phyloP scores from a whole-genome alignment of 2,888 invertebrate species.

The Macrosiphum euphorbiae region DNA sequence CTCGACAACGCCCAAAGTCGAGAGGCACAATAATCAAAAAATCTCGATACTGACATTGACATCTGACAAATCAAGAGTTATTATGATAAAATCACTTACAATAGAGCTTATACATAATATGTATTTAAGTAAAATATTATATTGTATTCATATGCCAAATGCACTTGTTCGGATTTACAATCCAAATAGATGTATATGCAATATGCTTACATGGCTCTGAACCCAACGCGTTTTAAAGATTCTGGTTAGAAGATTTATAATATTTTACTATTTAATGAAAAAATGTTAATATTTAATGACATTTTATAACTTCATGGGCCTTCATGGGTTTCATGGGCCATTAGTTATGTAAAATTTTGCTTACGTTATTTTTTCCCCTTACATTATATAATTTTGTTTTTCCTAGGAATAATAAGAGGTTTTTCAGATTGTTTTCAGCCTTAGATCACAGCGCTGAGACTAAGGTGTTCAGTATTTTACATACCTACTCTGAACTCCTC shows the following conservation, averaged over 20 bases:
- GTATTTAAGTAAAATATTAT: background rate
- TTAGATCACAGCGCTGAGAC: background rate
- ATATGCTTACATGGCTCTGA: background rate
- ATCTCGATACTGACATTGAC: background rate
- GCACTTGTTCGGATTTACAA: background rate
- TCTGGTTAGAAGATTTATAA: background rate
- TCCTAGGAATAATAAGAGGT: background rate
- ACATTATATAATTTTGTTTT: background rate
- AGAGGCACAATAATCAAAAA: background rate
- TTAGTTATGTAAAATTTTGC: background rate
- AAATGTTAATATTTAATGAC: too few relatives aligned
- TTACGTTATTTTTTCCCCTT: background rate
- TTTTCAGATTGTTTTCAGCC: fast-evolving
- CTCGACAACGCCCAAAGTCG: background rate
- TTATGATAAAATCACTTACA: background rate
- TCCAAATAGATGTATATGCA: background rate
- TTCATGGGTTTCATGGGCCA: too few relatives aligned
- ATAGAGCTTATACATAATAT: background rate
- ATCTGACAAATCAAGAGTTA: background rate
- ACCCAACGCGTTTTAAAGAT: background rate
- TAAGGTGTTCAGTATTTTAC: background rate
- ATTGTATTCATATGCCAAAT: background rate
- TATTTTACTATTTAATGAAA: background rate
- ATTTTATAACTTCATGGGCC: too few relatives aligned
- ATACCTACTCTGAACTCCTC: background rate